Conservation (phyloP, 2,888 invertebrate species). For the Pristionchus exspectatus region DNA sequence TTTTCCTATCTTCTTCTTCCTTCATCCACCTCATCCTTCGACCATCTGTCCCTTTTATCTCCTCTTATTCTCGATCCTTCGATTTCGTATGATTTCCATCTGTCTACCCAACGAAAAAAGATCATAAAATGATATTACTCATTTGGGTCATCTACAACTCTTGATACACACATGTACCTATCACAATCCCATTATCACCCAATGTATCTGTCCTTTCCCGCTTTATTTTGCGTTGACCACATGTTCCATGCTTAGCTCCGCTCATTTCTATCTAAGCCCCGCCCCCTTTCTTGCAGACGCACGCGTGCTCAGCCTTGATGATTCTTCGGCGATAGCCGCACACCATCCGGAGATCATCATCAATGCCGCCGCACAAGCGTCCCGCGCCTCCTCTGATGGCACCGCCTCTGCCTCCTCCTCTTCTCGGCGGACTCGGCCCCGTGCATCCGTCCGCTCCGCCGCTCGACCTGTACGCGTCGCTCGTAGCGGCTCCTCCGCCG, state of each 20-base stretch:
- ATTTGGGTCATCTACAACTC: neutral
- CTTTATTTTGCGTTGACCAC: neutral
- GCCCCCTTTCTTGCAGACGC: neutral
- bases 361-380: neutral
- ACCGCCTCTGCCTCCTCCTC: neutral
- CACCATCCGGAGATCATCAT: neutral
- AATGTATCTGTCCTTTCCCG: neutral
- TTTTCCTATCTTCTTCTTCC: too few relatives aligned
- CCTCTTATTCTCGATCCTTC: too few relatives aligned
- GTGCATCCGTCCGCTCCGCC: conserved; percentile 40
- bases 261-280: neutral
- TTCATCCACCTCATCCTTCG: too few relatives aligned
- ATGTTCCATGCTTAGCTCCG: neutral
- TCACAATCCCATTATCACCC: neutral
- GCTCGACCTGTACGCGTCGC: conserved; percentile 21
- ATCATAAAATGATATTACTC: neutral
- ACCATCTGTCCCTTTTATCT: too few relatives aligned
- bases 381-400: neutral
- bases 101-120: too few relatives aligned
- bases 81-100: too few relatives aligned
- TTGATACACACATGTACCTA: neutral
- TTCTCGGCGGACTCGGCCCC: conserved; percentile 3
- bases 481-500: neutral
- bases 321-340: neutral
- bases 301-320: neutral